Conservation (phyloP, 2,113 vertebrate genomes). For the Eurystomus gularis region DNA sequence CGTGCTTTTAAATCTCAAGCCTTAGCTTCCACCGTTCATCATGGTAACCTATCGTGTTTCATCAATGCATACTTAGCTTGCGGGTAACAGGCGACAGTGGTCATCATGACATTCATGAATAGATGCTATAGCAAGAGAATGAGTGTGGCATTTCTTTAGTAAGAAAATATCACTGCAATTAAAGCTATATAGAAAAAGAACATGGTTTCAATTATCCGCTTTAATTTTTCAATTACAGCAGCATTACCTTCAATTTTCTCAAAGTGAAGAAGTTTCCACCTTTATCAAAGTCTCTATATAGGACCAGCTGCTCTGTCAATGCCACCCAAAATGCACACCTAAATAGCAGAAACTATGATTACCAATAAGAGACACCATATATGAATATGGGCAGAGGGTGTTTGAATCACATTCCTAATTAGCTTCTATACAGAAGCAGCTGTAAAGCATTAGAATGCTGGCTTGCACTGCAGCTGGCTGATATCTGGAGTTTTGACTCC, state of each 20-base stretch:
- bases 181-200: neutral
- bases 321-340: neutral
- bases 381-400: conserved; percentile 9
- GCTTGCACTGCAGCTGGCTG: conserved; percentile 54
- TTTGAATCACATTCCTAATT: conserved; percentile 53
- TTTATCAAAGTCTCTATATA: neutral
- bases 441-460: conserved; percentile 60
- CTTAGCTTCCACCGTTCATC: neutral
- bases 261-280: neutral
- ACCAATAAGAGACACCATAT: conserved; percentile 36
- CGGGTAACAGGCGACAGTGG: neutral
- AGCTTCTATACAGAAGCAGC: conserved; percentile 51
- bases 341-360: conserved; percentile 37
- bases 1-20: neutral
- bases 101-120: neutral
- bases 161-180: neutral
- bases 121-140: neutral
- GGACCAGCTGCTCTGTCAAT: conserved; percentile 27
- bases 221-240: neutral
- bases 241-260: neutral
- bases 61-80: neutral
- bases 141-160: neutral
- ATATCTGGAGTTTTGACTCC: conserved; percentile 23
- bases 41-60: neutral
- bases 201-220: neutral